Percentiles rank a stretch among this genome's conserved stretches.
Evolutionary conservation across 2,888 invertebrate genomes (phyloP).

Genomic region (Cerceris rybyensis): DNA sequence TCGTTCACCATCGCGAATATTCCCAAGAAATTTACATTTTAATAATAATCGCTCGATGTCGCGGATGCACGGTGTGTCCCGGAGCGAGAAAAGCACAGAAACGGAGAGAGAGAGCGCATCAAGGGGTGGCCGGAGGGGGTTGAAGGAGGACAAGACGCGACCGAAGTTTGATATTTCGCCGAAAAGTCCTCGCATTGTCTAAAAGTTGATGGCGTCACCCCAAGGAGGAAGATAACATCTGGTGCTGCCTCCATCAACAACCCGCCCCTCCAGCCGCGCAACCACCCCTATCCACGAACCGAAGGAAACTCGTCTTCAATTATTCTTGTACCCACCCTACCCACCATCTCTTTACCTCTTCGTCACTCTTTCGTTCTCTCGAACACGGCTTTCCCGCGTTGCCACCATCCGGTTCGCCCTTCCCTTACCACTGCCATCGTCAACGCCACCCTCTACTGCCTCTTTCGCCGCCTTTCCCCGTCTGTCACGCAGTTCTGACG

Average conservation of each 20-base stretch:
- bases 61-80: slow-evolving; percentile 31
- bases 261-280: slow-evolving; percentile 68
- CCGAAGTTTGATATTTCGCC: slow-evolving; percentile 77
- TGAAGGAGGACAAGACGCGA: slow-evolving; percentile 67
- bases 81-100: slow-evolving; percentile 4
- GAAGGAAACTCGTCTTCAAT: slow-evolving; percentile 79
- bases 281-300: slow-evolving; percentile 68
- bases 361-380: slow-evolving; percentile 52
- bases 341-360: slow-evolving; percentile 36
- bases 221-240: slow-evolving; percentile 78
- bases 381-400: slow-evolving; percentile 68
- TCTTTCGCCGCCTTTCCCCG: slow-evolving; percentile 62
- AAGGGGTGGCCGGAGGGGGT: slow-evolving; percentile 8
- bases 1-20: slow-evolving; percentile 48
- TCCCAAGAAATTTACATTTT: slow-evolving; percentile 66
- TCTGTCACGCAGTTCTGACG: slow-evolving; percentile 75
- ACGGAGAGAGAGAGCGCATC: background rate
- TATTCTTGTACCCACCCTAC: slow-evolving; percentile 75
- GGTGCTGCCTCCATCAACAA: slow-evolving; percentile 79
- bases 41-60: slow-evolving; percentile 61
- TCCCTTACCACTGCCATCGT: slow-evolving; percentile 25
- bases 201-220: slow-evolving; percentile 78
- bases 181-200: slow-evolving; percentile 79
- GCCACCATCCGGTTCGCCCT: slow-evolving; percentile 71
- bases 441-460: slow-evolving; percentile 15